Percentiles rank a stretch among this genome's conserved stretches.
These are phyloP conservation scores for Sycophaga agraensis DNA, from an alignment of 1,140 invertebrate genomes.

Conservation along the genomic window DNA sequence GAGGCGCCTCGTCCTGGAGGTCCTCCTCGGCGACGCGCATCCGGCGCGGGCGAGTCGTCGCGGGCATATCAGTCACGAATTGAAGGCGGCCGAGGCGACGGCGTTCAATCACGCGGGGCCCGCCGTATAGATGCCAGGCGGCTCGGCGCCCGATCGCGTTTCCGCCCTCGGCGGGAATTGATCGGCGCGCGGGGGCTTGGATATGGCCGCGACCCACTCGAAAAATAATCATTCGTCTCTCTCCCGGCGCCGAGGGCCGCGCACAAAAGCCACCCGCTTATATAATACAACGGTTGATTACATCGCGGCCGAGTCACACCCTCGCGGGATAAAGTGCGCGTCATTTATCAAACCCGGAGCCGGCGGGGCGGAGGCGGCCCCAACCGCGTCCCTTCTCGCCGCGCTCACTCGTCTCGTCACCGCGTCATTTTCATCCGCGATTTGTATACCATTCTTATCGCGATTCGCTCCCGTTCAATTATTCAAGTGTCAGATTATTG, in stretches of 20 bases:
- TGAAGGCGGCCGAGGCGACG: no score
- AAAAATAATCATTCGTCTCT: slow-evolving; percentile 23
- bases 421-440: slow-evolving; percentile 40
- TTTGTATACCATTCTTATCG: slow-evolving; percentile 43
- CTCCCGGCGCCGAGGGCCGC: neutral
- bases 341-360: slow-evolving; percentile 51
- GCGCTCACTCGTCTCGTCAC: slow-evolving; percentile 20
- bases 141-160: neutral
- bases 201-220: neutral
- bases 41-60: no score
- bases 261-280: slow-evolving; percentile 42
- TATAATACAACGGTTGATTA: slow-evolving; percentile 52
- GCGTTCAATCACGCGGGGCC: slow-evolving; percentile 10
- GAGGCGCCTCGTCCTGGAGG: no score
- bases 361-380: slow-evolving; percentile 17
- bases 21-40: no score
- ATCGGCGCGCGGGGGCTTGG: neutral
- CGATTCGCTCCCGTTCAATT: slow-evolving; percentile 16
- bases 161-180: neutral
- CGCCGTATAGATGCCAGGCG: no score
- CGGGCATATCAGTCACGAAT: no score
- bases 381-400: slow-evolving; percentile 19
- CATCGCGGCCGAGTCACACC: slow-evolving; percentile 35
- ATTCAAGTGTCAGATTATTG: slow-evolving; percentile 25
- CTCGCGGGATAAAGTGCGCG: slow-evolving; percentile 40